Conservation (phyloP, 2,797 vertebrate species). For the Octomys mimax region DNA sequence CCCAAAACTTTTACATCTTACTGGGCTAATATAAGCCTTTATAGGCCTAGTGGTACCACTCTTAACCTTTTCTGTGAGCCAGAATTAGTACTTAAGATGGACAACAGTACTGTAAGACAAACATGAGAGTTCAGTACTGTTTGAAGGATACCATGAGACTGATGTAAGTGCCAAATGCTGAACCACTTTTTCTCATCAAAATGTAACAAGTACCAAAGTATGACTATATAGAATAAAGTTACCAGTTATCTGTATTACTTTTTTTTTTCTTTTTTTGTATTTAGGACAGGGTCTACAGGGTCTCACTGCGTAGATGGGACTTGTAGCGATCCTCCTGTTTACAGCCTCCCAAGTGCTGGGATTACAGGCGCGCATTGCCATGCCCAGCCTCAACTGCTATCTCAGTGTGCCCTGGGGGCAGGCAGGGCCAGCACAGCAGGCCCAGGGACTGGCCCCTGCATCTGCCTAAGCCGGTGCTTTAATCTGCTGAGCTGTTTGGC, state of each 20-base stretch:
- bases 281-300: no score
- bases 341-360: no score
- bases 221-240: neutral
- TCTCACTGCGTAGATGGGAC: no score
- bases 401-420: no score
- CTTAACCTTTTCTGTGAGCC: neutral
- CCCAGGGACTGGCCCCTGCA: no score
- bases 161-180: neutral
- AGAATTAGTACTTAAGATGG: neutral
- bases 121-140: neutral
- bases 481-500: no score
- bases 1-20: neutral
- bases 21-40: neutral
- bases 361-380: no score
- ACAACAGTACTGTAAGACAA: neutral
- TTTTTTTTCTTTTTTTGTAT: no score
- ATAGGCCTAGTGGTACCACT: neutral
- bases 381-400: no score
- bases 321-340: no score
- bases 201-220: neutral
- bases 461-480: no score
- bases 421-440: no score
- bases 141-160: neutral
- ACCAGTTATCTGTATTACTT: conserved; percentile 6
- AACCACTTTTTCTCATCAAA: neutral